These are phyloP conservation scores for Vulpes lagopus DNA, from an alignment of 2,113 vertebrate genomes.

Conservation along the genomic window DNA sequence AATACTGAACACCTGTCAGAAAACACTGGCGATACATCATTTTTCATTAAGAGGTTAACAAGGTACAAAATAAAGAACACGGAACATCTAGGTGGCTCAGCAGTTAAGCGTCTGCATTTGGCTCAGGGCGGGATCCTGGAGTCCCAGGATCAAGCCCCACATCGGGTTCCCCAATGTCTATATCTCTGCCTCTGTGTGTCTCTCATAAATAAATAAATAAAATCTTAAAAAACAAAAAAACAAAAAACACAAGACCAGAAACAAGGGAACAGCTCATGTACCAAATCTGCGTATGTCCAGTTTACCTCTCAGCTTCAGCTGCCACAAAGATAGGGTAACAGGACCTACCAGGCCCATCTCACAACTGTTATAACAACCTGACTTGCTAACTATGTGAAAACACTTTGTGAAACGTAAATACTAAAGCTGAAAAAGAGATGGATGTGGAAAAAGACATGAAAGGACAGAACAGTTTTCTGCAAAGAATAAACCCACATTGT, in stretches of 20 bases:
- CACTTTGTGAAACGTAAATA: conserved; percentile 10
- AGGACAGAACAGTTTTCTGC: neutral
- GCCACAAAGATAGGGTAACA: neutral
- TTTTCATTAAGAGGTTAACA: conserved; percentile 31
- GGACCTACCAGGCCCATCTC: neutral
- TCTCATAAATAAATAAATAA: too few species aligned
- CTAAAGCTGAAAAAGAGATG: neutral
- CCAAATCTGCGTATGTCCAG: neutral
- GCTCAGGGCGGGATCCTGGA: too few species aligned
- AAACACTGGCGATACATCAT: neutral
- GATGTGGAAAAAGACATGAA: neutral
- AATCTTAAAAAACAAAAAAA: neutral
- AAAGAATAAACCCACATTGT: neutral
- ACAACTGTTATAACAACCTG: neutral
- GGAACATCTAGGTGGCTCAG: too few species aligned
- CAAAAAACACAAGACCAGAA: conserved; percentile 5
- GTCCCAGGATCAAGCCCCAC: too few species aligned
- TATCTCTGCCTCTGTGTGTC: too few species aligned
- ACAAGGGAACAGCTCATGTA: neutral
- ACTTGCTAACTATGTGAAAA: neutral
- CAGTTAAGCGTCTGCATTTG: too few species aligned
- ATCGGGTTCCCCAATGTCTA: too few species aligned
- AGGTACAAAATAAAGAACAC: conserved; percentile 13
- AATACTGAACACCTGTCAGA: conserved; percentile 4
- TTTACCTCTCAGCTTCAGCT: neutral